These are phyloP conservation scores for Microchirus variegatus DNA, from an alignment of 2,797 vertebrate species.

Conservation along the genomic window DNA sequence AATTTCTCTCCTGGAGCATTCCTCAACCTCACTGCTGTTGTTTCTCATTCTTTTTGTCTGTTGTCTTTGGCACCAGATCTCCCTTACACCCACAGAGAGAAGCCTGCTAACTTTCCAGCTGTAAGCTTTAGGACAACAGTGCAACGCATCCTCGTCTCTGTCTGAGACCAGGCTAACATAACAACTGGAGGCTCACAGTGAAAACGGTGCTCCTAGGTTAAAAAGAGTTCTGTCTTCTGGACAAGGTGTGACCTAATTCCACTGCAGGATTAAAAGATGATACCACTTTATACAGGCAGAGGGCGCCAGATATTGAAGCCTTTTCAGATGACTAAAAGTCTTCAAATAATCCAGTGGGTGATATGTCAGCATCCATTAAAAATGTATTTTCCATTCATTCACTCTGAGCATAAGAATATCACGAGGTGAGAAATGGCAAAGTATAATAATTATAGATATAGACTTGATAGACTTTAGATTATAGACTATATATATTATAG, in stretches of 20 bases:
- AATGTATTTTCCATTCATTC: too few species aligned
- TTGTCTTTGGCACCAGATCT: conserved; percentile 65
- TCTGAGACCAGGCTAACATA: conserved; percentile 48
- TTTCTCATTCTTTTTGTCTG: conserved; percentile 68
- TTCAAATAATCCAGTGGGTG: too few species aligned
- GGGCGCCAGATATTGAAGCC: conserved; percentile 49
- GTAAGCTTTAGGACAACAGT: conserved; percentile 63
- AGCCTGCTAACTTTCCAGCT: conserved; percentile 42
- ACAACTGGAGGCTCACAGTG: conserved; percentile 39
- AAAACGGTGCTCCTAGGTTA: conserved; percentile 35
- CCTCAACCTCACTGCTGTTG: conserved; percentile 46
- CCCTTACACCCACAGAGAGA: conserved; percentile 39
- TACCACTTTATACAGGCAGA: conserved; percentile 49
- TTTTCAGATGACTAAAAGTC: background rate
- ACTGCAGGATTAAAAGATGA: background rate
- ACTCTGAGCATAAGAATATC: too few species aligned
- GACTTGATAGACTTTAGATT: too few species aligned
- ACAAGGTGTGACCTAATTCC: conserved; percentile 47
- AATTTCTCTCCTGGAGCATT: conserved; percentile 39
- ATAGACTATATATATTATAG: too few species aligned
- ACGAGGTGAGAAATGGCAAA: too few species aligned
- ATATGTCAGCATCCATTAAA: too few species aligned
- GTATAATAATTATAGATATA: too few species aligned
- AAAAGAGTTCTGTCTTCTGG: conserved; percentile 35
- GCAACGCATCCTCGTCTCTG: conserved; percentile 20